phyloP scores from a whole-genome alignment of 1,140 invertebrate genomes.

The Drosophila kanapiae region DNA sequence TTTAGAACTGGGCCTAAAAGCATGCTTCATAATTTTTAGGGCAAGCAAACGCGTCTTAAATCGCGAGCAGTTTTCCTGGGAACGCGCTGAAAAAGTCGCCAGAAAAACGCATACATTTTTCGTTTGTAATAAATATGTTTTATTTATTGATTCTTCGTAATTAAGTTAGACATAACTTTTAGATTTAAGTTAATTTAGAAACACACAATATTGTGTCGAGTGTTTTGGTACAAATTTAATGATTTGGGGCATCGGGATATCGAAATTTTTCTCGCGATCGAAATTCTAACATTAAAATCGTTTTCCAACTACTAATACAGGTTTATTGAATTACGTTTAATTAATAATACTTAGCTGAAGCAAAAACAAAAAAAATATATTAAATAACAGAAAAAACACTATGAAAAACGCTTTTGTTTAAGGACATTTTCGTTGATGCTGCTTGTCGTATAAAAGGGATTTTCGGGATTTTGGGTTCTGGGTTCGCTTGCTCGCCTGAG shows the following conservation, averaged over 20 bases:
- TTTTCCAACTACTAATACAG: conserved; percentile 70
- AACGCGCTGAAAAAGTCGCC: conserved; percentile 10
- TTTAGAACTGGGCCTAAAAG: conserved; percentile 35
- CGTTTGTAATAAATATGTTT: conserved; percentile 73
- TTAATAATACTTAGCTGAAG: conserved; percentile 79
- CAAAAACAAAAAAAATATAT: conserved; percentile 71
- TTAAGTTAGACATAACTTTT: conserved; percentile 66
- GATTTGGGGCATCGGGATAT: conserved; percentile 11
- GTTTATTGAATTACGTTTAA: conserved; percentile 55
- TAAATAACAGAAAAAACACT: conserved; percentile 68
- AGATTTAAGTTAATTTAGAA: conserved; percentile 64
- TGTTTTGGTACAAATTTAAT: conserved; percentile 67
- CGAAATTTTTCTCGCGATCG: conserved; percentile 28
- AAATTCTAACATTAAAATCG: conserved; percentile 53
- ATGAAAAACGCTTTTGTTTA: conserved; percentile 60
- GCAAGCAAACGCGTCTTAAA: conserved; percentile 2
- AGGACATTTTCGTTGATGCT: conserved; percentile 66
- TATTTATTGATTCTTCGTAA: conserved; percentile 76
- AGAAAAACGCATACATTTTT: conserved; percentile 11
- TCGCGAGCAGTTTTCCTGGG: neutral
- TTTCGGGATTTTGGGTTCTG: conserved; percentile 21
- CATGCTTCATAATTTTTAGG: conserved; percentile 14
- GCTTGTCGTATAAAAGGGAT: conserved; percentile 21
- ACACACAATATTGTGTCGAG: conserved; percentile 40
- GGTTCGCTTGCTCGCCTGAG: conserved; percentile 58